Base-by-base conservation (phyloP, 2,113 vertebrate genomes). In the Cyanistes caeruleus region DNA sequence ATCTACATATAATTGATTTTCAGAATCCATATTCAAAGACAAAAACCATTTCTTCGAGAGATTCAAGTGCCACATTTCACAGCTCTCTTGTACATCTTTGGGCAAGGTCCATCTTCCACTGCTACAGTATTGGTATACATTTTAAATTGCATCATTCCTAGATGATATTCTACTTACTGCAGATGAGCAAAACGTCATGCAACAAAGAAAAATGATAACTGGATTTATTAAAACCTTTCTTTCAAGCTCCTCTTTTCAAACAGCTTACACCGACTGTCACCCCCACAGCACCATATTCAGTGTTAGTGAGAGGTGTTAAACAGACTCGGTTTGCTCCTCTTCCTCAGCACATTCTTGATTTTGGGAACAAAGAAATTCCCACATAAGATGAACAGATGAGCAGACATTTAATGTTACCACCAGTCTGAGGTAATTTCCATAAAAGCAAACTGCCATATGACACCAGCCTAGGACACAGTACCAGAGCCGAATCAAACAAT, bases 1-100 rank as follows among this genome's bases (percentile, higher is more conserved):
- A 95, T 95, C 87, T 96, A 97, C 94, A 93, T 91, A 94, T 96
- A 97, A 97, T 96, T 97, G 95, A 97, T 97, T 97, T 97, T 92
- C 87, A 91, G 83, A 72, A 94, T 93, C 78, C 92, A 94, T 76
- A 84, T 75, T 95, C 91, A 95, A 81, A 79, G 89, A 96, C 83
- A 68, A 94, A 90, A 88, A 65, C 2, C 9, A 31, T 56, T 85
- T 87, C 85, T 86, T 89, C 77, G 81, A 92, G 67, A 92, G 33
- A 81, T 53, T 84, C 5, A 4, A 93, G 64, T 46, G 92, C 77
- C 84, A 91, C 43, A 72, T 94, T 94, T 97, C 91, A 96, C 94
- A 95, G 94, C 20, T 95, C 59, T 80, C 59, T 75, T 15, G 1
- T 75, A 87, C 63, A 77, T 39, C 41, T 88, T 91, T 91, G 77